Percentiles rank a stretch among this genome's conserved stretches.
Conservation (phyloP, 2,797 vertebrate genomes). For the Taenioides sp. region DNA sequence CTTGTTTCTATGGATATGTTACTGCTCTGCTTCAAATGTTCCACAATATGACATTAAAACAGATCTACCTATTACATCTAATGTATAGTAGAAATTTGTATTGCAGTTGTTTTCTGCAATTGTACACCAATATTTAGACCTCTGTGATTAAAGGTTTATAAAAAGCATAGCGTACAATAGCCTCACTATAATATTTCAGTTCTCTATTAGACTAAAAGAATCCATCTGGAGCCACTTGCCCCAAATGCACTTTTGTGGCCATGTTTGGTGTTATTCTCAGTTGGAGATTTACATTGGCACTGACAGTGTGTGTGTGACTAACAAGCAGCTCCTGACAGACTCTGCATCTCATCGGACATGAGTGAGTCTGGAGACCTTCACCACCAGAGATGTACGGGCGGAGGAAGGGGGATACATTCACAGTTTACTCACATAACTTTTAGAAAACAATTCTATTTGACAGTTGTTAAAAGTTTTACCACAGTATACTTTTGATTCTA, state of each 20-base stretch:
- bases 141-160: too few relatives aligned
- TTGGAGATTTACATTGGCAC: constrained; percentile 20
- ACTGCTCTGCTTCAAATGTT: too few relatives aligned
- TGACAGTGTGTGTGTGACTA: constrained; percentile 26
- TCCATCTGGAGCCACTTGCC: background rate
- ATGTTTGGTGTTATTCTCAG: constrained; percentile 11
- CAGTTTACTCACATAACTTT: background rate
- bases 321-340: constrained; percentile 25
- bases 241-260: constrained; percentile 4
- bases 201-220: background rate
- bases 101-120: too few relatives aligned
- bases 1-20: too few relatives aligned
- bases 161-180: too few relatives aligned
- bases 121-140: too few relatives aligned
- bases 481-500: background rate
- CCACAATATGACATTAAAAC: too few relatives aligned
- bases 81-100: too few relatives aligned
- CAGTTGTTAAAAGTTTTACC: background rate
- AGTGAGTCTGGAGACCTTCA: constrained; percentile 1
- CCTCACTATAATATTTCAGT: background rate
- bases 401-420: background rate
- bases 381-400: background rate
- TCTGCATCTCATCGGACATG: constrained; percentile 16
- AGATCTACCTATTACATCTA: too few relatives aligned
- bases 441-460: background rate